Evolutionary conservation across 2,888 invertebrate species (phyloP), one percentile per base, ranked within the genome.

Genomic region (Heliconius ismenius): DNA sequence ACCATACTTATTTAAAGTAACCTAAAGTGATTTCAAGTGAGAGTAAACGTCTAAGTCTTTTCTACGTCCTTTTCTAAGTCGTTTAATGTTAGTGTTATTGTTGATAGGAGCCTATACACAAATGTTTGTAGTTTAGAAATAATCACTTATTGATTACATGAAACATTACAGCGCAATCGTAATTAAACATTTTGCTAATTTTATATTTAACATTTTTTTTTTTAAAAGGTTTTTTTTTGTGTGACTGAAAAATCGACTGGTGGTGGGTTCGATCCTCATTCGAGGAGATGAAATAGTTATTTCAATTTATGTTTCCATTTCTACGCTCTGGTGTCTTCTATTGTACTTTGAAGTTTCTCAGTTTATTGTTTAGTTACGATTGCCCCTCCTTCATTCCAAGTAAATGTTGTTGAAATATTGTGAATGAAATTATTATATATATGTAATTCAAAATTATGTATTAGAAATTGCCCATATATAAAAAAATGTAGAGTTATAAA

Each of bases 1-100:
- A 83, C 84, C 65, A 77, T 76, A 60, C 60, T n/a, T 62, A 76
- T 89, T 87, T 89, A 86, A 89, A 83, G 88, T 87, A 91, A 92
- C 90, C 84, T 88, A 88, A 89, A 81, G 94, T 93, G 93, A 93
- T 93, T 91, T 90, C 88, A 87, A 94, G 93, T 94, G 94, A 94
- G 93, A 93, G 39, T 76, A 76, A 64, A 89, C 88, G 87, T 87
- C 87, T 90, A 90, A 88, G 90, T 86, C 90, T 93, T 93, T 93
- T 93, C 94, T 93, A 93, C 89, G 86, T 87, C 92, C 88, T 93
- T 94, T 93, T 93, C 93, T 92, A 92, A 90, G 91, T 89, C 88
- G 86, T 92, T 92, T 92, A 92, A 91, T 89, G 93, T 93, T 92
- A 93, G 89, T 88, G 91, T 93, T 93, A 88, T 84, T 79, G 76